A percentile compares a stretch with the other conserved stretches of the same genome.
Evolutionary conservation across 2,113 vertebrate genomes (phyloP).

Genomic region (Neogale vison): DNA sequence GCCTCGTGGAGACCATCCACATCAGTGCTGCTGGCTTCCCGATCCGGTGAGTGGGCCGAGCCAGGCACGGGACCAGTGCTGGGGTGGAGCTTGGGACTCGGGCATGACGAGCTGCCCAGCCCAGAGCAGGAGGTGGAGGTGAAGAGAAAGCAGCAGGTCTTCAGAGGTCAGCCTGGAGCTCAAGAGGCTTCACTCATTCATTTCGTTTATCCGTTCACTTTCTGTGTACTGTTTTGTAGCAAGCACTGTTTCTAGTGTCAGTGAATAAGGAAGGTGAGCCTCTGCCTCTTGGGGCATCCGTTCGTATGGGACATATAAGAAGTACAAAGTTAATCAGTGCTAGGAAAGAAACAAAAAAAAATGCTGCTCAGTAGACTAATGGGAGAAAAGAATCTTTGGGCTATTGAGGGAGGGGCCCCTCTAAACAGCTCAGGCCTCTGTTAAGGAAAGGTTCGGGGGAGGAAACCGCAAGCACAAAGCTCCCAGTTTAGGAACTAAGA

Average conservation of each 20-base stretch:
- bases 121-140: neutral
- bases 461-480: neutral
- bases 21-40: conserved; percentile 98
- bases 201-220: neutral
- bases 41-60: conserved; percentile 86
- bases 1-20: conserved; percentile 96
- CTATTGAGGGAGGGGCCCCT: neutral
- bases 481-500: neutral
- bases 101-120: neutral
- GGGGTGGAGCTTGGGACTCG: neutral
- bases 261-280: neutral
- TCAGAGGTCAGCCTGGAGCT: neutral
- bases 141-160: neutral
- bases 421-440: neutral
- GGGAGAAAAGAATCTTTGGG: neutral
- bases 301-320: neutral
- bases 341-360: neutral
- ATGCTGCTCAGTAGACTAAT: neutral
- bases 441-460: neutral
- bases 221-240: neutral
- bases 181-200: fast-evolving
- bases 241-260: neutral
- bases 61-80: neutral
- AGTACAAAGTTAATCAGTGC: neutral
- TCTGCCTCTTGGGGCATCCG: neutral